These are phyloP conservation scores for Montifringilla adamsi DNA, from an alignment of 2,113 vertebrate genomes.

Conservation along the genomic window DNA sequence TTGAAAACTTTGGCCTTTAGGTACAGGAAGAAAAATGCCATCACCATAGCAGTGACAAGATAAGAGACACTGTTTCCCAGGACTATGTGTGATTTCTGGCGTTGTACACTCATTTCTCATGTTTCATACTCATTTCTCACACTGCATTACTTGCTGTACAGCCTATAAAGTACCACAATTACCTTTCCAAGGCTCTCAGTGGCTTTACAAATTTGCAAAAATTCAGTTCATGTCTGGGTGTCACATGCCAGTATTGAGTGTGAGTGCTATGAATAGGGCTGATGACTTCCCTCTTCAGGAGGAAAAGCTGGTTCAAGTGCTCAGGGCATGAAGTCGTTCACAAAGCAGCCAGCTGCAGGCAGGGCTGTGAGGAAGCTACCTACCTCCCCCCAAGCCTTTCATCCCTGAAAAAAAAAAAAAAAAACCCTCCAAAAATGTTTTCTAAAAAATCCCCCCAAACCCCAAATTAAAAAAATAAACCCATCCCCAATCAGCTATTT, in stretches of 20 bases:
- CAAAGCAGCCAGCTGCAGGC: background rate
- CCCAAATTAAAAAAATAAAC: background rate
- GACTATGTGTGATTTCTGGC: background rate
- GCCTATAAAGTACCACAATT: background rate
- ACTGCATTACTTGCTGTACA: background rate
- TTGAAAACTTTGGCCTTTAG: background rate
- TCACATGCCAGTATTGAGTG: background rate
- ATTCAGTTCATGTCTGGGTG: background rate
- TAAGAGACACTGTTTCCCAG: background rate
- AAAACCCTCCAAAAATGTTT: background rate
- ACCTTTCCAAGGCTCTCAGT: background rate
- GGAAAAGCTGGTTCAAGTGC: background rate
- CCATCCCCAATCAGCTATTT: rapidly evolving
- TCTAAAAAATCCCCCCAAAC: background rate
- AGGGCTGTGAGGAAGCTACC: background rate
- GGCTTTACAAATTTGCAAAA: background rate
- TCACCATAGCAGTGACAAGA: background rate
- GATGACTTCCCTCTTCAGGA: conserved; percentile 7
- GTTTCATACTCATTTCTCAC: background rate
- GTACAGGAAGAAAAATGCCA: background rate
- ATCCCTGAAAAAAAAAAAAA: background rate
- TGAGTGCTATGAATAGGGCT: background rate
- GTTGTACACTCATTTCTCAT: background rate
- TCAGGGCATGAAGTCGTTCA: rapidly evolving
- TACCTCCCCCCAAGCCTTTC: background rate